Evolutionary conservation across 2,113 vertebrate species (phyloP), one percentile per base, ranked within the genome.

Genomic region (Oreocharis arfaki): DNA sequence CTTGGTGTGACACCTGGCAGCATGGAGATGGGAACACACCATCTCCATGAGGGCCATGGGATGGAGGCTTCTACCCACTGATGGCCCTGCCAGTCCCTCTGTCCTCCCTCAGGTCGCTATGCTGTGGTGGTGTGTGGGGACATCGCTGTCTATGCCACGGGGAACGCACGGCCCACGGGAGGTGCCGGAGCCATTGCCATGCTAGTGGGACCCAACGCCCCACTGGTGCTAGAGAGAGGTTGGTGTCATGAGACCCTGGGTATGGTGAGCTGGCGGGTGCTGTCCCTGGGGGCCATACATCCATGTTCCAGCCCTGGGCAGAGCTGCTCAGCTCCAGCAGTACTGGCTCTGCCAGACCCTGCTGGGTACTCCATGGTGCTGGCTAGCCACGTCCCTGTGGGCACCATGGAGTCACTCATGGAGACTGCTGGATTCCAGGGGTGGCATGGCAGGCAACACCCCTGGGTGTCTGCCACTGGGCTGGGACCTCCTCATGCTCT

Each of bases 41-140:
- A 59, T 37, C n/a, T 59, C n/a, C 23, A 17, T 4, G 2, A 44
- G 32, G 47, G 22, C 49, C 7, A 1, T 2, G 15, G 87, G 21
- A 67, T 11, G 26, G 59, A 74, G 19, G 8, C 2, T 78, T 4
- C 42, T 19, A 5, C 28, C 42, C 0, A 0, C 61, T 49, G 63
- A 30, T 1, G 4, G 28, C 56, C n/a, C 46, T 21, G 12, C 28
- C 1, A 1, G 26, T 14, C 11, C 17, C 47, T 22, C 41, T 73
- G 75, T 63, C 50, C 68, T 28, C 53, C 22, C 22, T 1, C 84
- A 98, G 98, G 98, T 84, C 98, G 98, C 74, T 98, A 98, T 0
- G 98, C 98, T 0, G 47, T 98, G 95, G 98, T 98, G 64, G 98
- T 98, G 81, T 98, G 98, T 1, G 98, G 98, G 20, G 98, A 98